Evolutionary conservation across 2,113 vertebrate species (phyloP).

Genomic region (Psittacus erithacus): DNA sequence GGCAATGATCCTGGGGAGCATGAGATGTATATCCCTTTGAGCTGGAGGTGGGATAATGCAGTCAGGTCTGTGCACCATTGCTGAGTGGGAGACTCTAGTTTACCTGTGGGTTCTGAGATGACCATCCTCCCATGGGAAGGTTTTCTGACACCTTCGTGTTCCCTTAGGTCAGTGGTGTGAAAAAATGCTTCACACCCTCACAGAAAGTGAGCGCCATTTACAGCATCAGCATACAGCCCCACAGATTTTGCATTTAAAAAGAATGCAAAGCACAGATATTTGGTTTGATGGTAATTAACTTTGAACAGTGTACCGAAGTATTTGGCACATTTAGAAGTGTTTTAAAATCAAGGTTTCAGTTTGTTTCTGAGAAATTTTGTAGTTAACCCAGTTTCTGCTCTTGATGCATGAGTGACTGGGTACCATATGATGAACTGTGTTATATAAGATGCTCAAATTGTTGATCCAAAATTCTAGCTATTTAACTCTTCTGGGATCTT

Average conservation of each 20-base stretch:
- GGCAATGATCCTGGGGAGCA: rapidly evolving
- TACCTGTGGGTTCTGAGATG: not conserved
- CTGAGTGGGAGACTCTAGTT: rapidly evolving
- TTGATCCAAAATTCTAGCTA: conserved; percentile 65
- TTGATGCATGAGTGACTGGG: conserved; percentile 56
- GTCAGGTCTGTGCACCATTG: not conserved
- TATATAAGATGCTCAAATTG: conserved; percentile 64
- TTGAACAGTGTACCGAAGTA: not conserved
- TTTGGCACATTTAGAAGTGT: conserved; percentile 48
- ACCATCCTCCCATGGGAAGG: not conserved
- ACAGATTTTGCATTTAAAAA: not conserved
- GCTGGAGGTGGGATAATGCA: not conserved
- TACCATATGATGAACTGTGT: conserved; percentile 64
- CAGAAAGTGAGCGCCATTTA: not conserved
- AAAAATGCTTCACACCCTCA: not conserved
- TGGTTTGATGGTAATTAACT: conserved; percentile 27
- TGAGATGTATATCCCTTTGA: not conserved
- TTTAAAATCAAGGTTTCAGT: conserved; percentile 52
- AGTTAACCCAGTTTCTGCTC: conserved; percentile 65
- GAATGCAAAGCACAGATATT: not conserved
- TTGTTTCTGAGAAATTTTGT: conserved; percentile 59
- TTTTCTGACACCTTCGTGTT: not conserved
- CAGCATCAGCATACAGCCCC: not conserved
- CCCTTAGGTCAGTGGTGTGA: not conserved
- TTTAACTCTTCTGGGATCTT: conserved; percentile 64